Percentiles rank a stretch among this genome's conserved stretches.
These are phyloP conservation scores for Pelodytes ibericus DNA, from an alignment of 2,797 vertebrate species.

Conservation along the genomic window DNA sequence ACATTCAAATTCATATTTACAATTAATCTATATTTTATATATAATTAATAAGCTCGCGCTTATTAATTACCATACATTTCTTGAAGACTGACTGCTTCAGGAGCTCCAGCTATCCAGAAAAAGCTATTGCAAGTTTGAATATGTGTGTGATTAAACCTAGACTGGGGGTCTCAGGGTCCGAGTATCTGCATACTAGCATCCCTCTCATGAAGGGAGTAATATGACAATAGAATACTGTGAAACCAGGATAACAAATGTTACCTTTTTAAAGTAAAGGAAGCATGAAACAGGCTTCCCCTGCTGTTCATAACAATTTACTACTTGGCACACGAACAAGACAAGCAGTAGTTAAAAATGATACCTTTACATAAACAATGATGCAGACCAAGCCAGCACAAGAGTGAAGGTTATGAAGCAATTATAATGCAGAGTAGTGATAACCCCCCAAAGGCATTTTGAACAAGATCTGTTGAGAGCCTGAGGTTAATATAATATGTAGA, in stretches of 20 bases:
- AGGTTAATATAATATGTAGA: too few species aligned
- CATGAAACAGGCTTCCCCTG: constrained; percentile 7
- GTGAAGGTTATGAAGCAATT: background rate
- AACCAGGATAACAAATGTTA: constrained; percentile 2
- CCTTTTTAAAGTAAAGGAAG: constrained; percentile 5
- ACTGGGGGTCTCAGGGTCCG: background rate
- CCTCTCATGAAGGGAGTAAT: too few species aligned
- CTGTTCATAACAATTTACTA: constrained; percentile 7
- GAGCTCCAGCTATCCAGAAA: background rate
- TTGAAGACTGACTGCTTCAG: too few species aligned
- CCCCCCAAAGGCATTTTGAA: background rate
- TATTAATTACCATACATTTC: background rate
- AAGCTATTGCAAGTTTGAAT: background rate
- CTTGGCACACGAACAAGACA: background rate
- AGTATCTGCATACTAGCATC: too few species aligned
- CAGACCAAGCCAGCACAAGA: background rate
- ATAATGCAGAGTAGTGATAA: background rate
- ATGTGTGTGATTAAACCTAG: background rate
- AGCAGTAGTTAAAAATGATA: constrained; percentile 3
- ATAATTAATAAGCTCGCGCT: too few species aligned
- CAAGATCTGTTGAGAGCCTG: too few species aligned
- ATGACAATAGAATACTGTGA: background rate
- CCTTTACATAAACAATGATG: constrained; percentile 5
- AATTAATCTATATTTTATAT: too few species aligned
- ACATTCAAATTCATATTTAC: too few species aligned